phyloP scores from a whole-genome alignment of 92 coral and sea anemone genomes.

The Montipora capitata region DNA sequence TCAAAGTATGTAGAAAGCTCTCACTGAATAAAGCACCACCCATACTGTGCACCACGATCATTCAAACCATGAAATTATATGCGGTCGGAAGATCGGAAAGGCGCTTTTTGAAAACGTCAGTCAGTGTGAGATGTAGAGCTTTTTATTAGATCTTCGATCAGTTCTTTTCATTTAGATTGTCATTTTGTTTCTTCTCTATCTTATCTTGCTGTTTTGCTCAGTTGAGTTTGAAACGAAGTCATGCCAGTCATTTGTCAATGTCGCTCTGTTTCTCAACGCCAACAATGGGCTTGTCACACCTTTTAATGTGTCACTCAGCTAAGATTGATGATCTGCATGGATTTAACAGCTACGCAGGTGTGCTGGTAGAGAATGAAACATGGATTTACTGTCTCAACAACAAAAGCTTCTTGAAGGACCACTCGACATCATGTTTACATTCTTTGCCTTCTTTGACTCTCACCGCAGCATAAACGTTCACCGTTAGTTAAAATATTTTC shows the following conservation, averaged over 20 bases:
- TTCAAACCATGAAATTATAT: constrained; percentile 22
- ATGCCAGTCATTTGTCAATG: constrained; percentile 38
- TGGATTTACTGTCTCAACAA: not conserved
- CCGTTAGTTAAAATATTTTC: not conserved
- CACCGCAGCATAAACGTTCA: constrained; percentile 10
- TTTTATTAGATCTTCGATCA: constrained; percentile 56
- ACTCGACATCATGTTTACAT: constrained; percentile 13
- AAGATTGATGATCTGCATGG: constrained; percentile 10
- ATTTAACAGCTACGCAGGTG: constrained; percentile 27
- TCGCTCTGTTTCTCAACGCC: not conserved
- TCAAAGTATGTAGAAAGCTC: not conserved
- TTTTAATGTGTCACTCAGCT: constrained; percentile 3
- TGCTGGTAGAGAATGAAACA: not conserved
- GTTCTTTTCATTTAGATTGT: constrained; percentile 43
- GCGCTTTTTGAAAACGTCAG: constrained; percentile 14
- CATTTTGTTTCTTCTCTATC: constrained; percentile 20
- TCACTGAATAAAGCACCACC: not conserved
- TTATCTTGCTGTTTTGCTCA: constrained; percentile 37
- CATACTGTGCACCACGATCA: not conserved
- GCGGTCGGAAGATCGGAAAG: not conserved
- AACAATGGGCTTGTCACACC: constrained; percentile 41
- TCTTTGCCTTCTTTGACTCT: not conserved
- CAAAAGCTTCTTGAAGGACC: constrained; percentile 32
- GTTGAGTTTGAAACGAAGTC: constrained; percentile 22
- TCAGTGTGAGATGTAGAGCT: constrained; percentile 4